A percentile compares a stretch with the other conserved stretches of the same genome.
These are phyloP conservation scores for Chironomus striatipennis DNA, from an alignment of 1,140 invertebrate genomes.

Conservation along the genomic window DNA sequence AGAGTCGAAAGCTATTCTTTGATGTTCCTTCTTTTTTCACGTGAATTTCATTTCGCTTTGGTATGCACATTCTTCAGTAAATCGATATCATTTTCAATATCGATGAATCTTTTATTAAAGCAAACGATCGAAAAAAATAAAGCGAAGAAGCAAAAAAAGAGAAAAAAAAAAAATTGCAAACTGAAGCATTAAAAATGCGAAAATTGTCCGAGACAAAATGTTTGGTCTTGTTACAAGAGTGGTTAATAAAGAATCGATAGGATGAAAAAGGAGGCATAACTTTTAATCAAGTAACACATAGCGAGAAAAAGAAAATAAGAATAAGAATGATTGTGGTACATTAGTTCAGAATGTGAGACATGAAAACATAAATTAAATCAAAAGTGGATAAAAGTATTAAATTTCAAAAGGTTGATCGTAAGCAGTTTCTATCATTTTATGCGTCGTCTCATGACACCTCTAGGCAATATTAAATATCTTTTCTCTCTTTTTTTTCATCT, in stretches of 20 bases:
- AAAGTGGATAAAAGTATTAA: background rate
- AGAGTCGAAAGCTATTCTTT: background rate
- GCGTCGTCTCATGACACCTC: background rate
- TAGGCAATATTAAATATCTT: constrained; percentile 8
- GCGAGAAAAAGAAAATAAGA: background rate
- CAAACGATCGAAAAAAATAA: too few relatives aligned
- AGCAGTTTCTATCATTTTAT: background rate
- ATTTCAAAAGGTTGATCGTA: background rate
- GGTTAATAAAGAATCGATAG: background rate
- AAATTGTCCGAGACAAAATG: constrained; percentile 2
- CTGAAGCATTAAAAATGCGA: constrained; percentile 8
- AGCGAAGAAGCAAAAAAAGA: background rate
- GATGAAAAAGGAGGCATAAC: background rate
- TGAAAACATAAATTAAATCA: too few relatives aligned
- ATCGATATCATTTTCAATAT: constrained; percentile 22
- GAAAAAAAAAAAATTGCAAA: background rate
- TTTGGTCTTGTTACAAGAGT: background rate
- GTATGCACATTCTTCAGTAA: background rate
- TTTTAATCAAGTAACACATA: background rate
- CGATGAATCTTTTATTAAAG: constrained; percentile 16
- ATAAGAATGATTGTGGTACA: background rate
- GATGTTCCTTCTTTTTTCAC: constrained; percentile 18
- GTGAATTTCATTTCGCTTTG: background rate
- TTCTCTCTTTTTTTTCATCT: too few relatives aligned
- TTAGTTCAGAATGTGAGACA: too few relatives aligned